Percentiles rank a stretch among this genome's conserved stretches.
These are phyloP conservation scores for Dimorphilus gyrociliatus DNA, from an alignment of 2,888 invertebrate species.

Conservation along the genomic window DNA sequence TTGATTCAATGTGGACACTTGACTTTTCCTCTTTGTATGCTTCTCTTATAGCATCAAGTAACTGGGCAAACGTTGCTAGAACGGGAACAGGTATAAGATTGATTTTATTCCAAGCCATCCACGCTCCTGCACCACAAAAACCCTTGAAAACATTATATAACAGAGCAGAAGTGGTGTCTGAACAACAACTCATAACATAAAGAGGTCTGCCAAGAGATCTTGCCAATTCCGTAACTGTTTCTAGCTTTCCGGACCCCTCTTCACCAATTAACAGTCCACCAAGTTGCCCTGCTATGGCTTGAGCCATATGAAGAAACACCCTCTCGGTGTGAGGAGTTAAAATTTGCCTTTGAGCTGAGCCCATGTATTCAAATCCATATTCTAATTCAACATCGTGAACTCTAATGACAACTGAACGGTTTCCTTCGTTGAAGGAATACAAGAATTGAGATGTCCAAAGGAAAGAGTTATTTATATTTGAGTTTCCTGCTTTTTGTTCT, in stretches of 20 bases:
- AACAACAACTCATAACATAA: constrained; percentile 29
- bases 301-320: constrained; percentile 22
- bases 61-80: constrained; percentile 25
- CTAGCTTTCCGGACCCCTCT: constrained; percentile 25
- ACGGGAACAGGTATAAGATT: constrained; percentile 18
- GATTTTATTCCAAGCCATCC: constrained; percentile 29
- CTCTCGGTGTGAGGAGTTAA: constrained; percentile 26
- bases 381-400: constrained; percentile 27
- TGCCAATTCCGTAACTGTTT: constrained; percentile 21
- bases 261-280: constrained; percentile 22
- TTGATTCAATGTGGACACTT: constrained; percentile 19
- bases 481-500: constrained; percentile 12
- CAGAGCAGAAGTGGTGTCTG: constrained; percentile 18
- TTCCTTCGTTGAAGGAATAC: constrained; percentile 8
- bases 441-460: constrained; percentile 22
- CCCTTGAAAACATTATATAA: constrained; percentile 31
- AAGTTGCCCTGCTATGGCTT: constrained; percentile 22
- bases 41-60: constrained; percentile 20
- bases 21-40: constrained; percentile 21
- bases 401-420: constrained; percentile 14
- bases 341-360: constrained; percentile 22
- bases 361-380: constrained; percentile 33
- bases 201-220: constrained; percentile 23
- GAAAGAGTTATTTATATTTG: constrained; percentile 14
- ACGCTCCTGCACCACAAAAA: constrained; percentile 20